Evolutionary conservation across 2,113 vertebrate genomes (phyloP).

Genomic region (Nymphicus hollandicus): DNA sequence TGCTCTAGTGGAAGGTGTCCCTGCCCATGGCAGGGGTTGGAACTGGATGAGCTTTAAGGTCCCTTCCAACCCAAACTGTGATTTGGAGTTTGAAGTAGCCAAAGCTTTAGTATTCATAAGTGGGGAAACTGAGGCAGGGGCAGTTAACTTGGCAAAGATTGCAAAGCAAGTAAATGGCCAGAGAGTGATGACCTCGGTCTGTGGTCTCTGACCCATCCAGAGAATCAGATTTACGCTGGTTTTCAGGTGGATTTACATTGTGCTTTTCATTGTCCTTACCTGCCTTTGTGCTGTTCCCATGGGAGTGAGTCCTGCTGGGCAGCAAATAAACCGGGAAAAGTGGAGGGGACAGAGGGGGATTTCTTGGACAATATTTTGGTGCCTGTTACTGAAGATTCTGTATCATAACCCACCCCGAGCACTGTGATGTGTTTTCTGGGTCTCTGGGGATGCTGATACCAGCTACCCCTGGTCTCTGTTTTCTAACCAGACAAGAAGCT

Average conservation of each 20-base stretch:
- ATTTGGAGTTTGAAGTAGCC: background rate
- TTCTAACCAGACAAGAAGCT: background rate
- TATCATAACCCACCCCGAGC: background rate
- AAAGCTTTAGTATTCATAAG: background rate
- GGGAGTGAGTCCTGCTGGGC: background rate
- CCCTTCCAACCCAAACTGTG: background rate
- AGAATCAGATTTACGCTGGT: background rate
- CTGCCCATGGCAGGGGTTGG: background rate
- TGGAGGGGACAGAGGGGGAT: background rate
- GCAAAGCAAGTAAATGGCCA: background rate
- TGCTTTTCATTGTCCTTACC: background rate
- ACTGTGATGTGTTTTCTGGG: background rate
- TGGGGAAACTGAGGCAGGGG: background rate
- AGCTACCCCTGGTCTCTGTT: background rate
- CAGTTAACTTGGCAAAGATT: background rate
- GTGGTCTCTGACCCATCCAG: background rate
- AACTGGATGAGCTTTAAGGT: background rate
- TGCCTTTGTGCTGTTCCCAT: rapidly evolving
- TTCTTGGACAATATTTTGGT: background rate
- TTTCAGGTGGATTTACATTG: background rate
- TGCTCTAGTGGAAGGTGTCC: no score
- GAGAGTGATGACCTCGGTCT: background rate
- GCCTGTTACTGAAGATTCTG: background rate
- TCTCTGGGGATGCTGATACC: background rate
- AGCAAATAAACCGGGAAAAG: background rate